Evolutionary conservation across 2,113 vertebrate species (phyloP).

Genomic region (Glaucidium brasilianum): DNA sequence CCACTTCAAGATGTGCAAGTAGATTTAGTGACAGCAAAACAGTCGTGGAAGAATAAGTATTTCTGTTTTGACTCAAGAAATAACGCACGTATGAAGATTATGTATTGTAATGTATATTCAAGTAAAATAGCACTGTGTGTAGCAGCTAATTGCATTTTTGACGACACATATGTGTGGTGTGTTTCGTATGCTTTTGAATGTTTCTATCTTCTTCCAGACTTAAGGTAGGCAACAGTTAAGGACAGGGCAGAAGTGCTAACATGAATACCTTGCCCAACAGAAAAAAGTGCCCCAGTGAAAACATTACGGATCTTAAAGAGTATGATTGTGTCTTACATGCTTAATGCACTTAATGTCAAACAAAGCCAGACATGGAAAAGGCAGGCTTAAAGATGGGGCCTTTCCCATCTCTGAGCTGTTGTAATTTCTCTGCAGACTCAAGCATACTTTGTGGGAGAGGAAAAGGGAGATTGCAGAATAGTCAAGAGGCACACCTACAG

Average conservation of each 20-base stretch:
- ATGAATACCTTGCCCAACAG: not conserved
- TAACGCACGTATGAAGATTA: not conserved
- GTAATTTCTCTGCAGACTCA: not conserved
- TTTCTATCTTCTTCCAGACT: not conserved
- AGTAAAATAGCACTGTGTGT: fast-evolving
- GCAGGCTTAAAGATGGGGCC: too few relatives aligned
- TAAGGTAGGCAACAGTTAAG: not conserved
- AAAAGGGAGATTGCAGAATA: not conserved
- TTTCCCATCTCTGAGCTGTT: not conserved
- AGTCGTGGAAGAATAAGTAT: not conserved
- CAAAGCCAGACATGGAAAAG: fast-evolving
- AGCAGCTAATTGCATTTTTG: not conserved
- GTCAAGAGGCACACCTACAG: not conserved
- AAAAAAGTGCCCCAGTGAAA: not conserved
- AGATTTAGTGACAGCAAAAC: not conserved
- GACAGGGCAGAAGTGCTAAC: not conserved
- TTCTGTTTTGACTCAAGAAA: not conserved
- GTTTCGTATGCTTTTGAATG: not conserved
- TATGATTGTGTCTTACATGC: not conserved
- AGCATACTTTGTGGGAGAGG: not conserved
- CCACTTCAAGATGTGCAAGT: not conserved
- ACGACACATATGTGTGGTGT: too few relatives aligned
- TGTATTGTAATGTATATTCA: not conserved
- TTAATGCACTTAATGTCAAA: not conserved
- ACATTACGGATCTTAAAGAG: not conserved